Base-by-base conservation (phyloP, 2,888 invertebrate genomes). In the Hirtodrosophila alboralis region DNA sequence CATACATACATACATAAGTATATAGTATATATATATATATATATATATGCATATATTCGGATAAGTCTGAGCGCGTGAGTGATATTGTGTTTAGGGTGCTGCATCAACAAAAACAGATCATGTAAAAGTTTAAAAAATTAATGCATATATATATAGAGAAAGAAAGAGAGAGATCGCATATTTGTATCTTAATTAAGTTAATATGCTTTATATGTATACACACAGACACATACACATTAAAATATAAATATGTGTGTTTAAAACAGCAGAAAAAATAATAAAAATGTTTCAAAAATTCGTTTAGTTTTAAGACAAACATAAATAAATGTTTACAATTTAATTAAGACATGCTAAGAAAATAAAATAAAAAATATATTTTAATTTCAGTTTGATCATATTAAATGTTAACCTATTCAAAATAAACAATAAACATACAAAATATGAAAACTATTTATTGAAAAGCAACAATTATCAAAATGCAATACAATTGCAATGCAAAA, bases 21-120 rank as follows among this genome's bases (percentile, higher is more conserved):
- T n/a, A n/a, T n/a, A n/a, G n/a, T n/a, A n/a, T n/a, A n/a, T n/a
- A n/a, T n/a, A n/a, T 31, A 38, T 30, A 59, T 43, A 70, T 52
- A 73, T 44, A 66, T 54, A 62, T 67, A 67, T 67, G 52, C 60
- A 62, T 64, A 84, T 80, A 86, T 88, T 90, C 90, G 89, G 89
- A 90, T 89, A 90, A 89, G 89, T 90, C 89, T 89, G 89, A 89
- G 87, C 73, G 90, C 83, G 89, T 87, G 90, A 90, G 89, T 90
- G 89, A 90, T 89, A 83, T 88, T 88, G 90, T 89, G 89, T 89
- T 89, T 88, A 89, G 87, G 85, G 83, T 87, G 89, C 87, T 85
- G 89, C 83, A 85, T 79, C 67, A 87, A 74, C 67, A 72, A 74
- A 72, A 58, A 51, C 43, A 58, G 59, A 60, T 66, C 53, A 83